These are phyloP conservation scores for Trissolcus brochymenae DNA, from an alignment of 2,888 invertebrate genomes.

Conservation along the genomic window DNA sequence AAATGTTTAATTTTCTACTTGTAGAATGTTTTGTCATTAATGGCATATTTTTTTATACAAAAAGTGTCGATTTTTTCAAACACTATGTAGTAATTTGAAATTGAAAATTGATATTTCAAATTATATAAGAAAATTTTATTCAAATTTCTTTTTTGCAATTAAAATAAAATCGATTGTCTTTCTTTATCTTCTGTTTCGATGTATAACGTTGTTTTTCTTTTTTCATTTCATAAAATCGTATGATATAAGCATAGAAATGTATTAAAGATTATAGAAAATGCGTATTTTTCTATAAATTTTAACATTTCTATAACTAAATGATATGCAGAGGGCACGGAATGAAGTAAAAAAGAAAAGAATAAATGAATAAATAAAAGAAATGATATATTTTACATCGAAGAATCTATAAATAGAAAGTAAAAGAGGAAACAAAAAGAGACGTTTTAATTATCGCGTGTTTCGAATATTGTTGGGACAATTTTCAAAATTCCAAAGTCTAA, in stretches of 20 bases:
- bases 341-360: conserved; percentile 20
- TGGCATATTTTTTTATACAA: conserved; percentile 34
- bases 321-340: conserved; percentile 52
- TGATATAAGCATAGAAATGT: conserved; percentile 55
- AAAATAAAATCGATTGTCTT: conserved; percentile 14
- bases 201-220: background rate
- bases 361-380: conserved; percentile 14
- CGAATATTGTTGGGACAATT: conserved; percentile 48
- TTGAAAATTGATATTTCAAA: too few relatives aligned
- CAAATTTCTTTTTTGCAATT: too few relatives aligned
- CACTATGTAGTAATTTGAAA: too few relatives aligned
- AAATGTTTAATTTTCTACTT: conserved; percentile 42
- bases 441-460: conserved; percentile 21
- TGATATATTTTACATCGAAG: conserved; percentile 51
- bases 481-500: conserved; percentile 33
- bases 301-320: conserved; percentile 53
- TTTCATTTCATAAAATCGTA: conserved; percentile 45
- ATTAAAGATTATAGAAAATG: conserved; percentile 57
- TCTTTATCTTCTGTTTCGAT: background rate
- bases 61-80: conserved; percentile 7
- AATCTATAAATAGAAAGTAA: conserved; percentile 32
- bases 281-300: conserved; percentile 57
- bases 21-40: conserved; percentile 27
- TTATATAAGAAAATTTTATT: too few relatives aligned
- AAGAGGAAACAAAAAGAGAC: background rate